phyloP scores from a whole-genome alignment of 2,888 invertebrate genomes.

The Gymnocheta viridis region DNA sequence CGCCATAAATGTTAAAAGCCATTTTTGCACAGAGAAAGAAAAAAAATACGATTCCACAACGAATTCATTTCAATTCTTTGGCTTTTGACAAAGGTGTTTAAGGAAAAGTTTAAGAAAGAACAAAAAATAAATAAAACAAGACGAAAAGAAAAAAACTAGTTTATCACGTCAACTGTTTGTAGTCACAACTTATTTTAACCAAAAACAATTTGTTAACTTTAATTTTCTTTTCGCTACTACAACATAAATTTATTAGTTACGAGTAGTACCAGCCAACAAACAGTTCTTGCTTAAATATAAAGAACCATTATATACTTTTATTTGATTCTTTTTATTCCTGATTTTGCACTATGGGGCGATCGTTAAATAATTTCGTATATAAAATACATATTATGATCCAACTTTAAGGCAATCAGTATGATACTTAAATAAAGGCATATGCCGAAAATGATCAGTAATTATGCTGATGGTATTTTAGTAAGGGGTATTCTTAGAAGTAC shows the following conservation, averaged over 20 bases:
- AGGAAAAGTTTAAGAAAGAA: conserved; percentile 26
- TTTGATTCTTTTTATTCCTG: neutral
- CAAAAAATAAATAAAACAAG: conserved; percentile 3
- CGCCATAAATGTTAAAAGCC: conserved; percentile 36
- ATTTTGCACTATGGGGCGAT: conserved; percentile 5
- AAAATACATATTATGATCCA: too few relatives aligned
- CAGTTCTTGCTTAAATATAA: conserved; percentile 12
- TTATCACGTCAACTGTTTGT: conserved; percentile 56
- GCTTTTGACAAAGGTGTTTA: conserved; percentile 45
- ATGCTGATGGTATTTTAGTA: too few relatives aligned
- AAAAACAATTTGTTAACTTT: conserved; percentile 67
- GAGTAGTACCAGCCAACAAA: conserved; percentile 10
- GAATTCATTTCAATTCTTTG: conserved; percentile 17
- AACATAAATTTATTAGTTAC: conserved; percentile 54
- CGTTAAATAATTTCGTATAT: neutral
- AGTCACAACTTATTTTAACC: conserved; percentile 61
- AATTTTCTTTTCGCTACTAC: conserved; percentile 45
- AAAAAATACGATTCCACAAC: neutral
- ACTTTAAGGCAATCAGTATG: too few relatives aligned
- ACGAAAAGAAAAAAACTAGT: conserved; percentile 42
- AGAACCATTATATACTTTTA: neutral
- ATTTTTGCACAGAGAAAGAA: neutral
- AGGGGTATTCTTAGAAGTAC: too few relatives aligned
- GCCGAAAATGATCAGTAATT: too few relatives aligned
- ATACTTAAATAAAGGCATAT: too few relatives aligned